Percentiles rank a stretch among this genome's conserved stretches.
These are phyloP conservation scores for Grapholita molesta DNA, from an alignment of 1,140 invertebrate species.

Conservation along the genomic window DNA sequence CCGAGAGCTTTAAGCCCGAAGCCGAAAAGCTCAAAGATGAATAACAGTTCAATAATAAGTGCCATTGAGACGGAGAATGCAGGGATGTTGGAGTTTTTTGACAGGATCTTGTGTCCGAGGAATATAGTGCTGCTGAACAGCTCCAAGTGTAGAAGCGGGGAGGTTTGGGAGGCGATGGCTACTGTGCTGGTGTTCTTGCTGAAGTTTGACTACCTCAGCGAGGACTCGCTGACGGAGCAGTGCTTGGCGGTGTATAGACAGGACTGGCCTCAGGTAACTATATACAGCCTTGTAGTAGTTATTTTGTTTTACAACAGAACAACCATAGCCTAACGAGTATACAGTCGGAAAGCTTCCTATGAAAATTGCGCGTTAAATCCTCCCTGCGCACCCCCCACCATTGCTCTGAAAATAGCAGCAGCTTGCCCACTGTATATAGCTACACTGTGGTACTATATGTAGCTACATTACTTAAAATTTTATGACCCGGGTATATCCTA, in stretches of 20 bases:
- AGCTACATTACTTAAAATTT: no score
- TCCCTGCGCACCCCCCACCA: no score
- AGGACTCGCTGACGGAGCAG: slow-evolving; percentile 69
- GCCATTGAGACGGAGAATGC: slow-evolving; percentile 16
- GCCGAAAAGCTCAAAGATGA: background rate
- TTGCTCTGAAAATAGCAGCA: no score
- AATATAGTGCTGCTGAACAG: slow-evolving; percentile 55
- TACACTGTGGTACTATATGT: no score
- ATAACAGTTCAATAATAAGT: background rate
- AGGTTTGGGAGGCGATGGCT: slow-evolving; percentile 57
- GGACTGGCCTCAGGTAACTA: slow-evolving; percentile 69
- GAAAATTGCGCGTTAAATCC: no score
- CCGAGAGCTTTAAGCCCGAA: background rate
- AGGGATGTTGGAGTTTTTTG: slow-evolving; percentile 48
- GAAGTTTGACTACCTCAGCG: slow-evolving; percentile 53
- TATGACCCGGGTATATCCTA: no score
- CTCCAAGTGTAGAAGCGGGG: slow-evolving; percentile 22
- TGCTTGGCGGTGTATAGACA: slow-evolving; percentile 69
- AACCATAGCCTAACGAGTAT: no score
- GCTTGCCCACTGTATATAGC: no score
- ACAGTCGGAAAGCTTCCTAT: no score
- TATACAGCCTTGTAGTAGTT: no score
- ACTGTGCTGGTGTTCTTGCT: slow-evolving; percentile 55
- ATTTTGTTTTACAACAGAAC: no score
- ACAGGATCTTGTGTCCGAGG: slow-evolving; percentile 56